These are phyloP conservation scores for Suillia variegata DNA, from an alignment of 2,888 invertebrate species.

Conservation along the genomic window DNA sequence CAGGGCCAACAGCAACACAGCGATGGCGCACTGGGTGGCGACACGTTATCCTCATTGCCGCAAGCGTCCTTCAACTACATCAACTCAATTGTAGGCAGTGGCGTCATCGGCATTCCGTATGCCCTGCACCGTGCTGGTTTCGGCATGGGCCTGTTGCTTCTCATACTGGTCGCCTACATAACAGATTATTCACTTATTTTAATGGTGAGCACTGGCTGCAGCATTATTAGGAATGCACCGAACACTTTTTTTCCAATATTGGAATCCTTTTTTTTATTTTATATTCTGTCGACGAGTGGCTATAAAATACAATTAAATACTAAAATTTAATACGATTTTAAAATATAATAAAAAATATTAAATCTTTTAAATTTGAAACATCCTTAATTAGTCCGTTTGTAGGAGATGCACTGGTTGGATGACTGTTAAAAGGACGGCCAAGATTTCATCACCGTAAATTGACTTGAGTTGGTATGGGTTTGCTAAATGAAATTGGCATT, in stretches of 20 bases:
- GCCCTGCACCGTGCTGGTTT: conserved; percentile 81
- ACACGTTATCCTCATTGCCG: conserved; percentile 71
- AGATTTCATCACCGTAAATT: not conserved
- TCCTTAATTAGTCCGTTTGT: too few species aligned
- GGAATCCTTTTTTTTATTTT: too few species aligned
- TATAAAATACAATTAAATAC: too few species aligned
- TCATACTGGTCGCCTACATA: conserved; percentile 73
- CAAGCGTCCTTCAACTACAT: conserved; percentile 86
- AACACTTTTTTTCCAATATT: too few species aligned
- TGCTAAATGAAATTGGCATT: not conserved
- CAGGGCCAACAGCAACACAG: conserved; percentile 25
- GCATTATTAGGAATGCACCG: too few species aligned
- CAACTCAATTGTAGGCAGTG: conserved; percentile 86
- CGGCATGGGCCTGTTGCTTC: conserved; percentile 73
- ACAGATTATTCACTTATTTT: conserved; percentile 83
- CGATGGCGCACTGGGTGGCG: conserved; percentile 46
- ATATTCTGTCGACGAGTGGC: too few species aligned
- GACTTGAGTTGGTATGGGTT: not conserved
- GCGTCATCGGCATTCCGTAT: conserved; percentile 85
- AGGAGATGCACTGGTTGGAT: too few species aligned
- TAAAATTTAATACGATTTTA: too few species aligned
- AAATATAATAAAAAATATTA: too few species aligned
- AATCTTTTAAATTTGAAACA: too few species aligned
- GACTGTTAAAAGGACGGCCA: not conserved
- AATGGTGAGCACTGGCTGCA: conserved; percentile 73